Percentiles rank a stretch among this genome's conserved stretches.
These are phyloP conservation scores for Collichthys lucidus DNA, from an alignment of 2,113 vertebrate genomes.

Conservation along the genomic window DNA sequence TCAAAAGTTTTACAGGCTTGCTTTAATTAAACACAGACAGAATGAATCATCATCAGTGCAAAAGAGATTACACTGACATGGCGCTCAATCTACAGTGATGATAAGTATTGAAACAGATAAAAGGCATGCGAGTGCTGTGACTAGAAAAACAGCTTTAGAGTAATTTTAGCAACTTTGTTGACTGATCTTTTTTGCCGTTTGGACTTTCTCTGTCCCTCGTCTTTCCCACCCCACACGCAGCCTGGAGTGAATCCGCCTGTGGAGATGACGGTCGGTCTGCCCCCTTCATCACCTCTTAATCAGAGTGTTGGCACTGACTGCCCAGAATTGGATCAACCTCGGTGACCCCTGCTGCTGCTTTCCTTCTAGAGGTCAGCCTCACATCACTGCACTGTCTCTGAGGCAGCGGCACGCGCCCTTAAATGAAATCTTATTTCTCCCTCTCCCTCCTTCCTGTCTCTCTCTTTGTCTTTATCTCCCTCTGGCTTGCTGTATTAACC, in stretches of 20 bases:
- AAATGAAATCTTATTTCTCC: constrained; percentile 72
- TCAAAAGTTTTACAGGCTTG: background rate
- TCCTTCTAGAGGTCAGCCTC: constrained; percentile 71
- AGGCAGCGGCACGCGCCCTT: constrained; percentile 52
- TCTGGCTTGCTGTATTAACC: constrained; percentile 66
- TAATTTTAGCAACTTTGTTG: background rate
- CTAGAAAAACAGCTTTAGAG: constrained; percentile 4
- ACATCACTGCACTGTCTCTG: constrained; percentile 57
- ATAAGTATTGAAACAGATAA: background rate
- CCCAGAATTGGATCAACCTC: constrained; percentile 75
- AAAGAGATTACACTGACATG: background rate
- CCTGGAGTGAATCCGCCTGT: constrained; percentile 40
- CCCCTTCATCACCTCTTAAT: constrained; percentile 75
- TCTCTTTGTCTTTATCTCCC: constrained; percentile 72
- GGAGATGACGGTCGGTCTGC: constrained; percentile 55
- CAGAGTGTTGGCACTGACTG: constrained; percentile 66
- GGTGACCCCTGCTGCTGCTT: constrained; percentile 63
- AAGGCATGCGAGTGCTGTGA: background rate
- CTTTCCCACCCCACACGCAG: constrained; percentile 15
- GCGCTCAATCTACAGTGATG: background rate
- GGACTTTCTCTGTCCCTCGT: constrained; percentile 17
- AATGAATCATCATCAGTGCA: background rate
- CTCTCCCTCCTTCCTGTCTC: constrained; percentile 56
- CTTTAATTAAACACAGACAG: background rate
- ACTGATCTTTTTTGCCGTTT: constrained; percentile 32